A percentile compares a stretch with the other conserved stretches of the same genome.
phyloP scores from a whole-genome alignment of 1,140 invertebrate genomes.

The Bombus confusus region DNA sequence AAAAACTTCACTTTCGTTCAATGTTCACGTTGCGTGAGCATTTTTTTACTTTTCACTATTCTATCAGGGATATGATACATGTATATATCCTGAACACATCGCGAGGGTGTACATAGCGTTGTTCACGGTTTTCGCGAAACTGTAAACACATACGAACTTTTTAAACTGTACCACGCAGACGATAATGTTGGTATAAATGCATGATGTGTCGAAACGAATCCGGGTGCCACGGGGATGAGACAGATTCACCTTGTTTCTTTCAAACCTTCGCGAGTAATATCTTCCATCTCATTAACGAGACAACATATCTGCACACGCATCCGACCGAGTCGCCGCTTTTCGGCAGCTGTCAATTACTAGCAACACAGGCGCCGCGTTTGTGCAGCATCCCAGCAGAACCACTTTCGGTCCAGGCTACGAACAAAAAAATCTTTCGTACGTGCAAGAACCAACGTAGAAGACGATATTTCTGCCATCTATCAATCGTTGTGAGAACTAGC shows the following conservation, averaged over 20 bases:
- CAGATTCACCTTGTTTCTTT: not conserved
- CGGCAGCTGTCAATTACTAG: slow-evolving; percentile 78
- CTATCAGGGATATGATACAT: not conserved
- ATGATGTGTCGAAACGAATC: slow-evolving; percentile 3
- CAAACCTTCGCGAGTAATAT: not conserved
- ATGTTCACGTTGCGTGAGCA: slow-evolving; percentile 11
- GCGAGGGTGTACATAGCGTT: slow-evolving; percentile 7
- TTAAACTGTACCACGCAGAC: slow-evolving; percentile 43
- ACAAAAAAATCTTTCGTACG: slow-evolving; percentile 44
- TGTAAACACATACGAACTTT: slow-evolving; percentile 60
- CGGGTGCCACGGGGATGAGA: not conserved
- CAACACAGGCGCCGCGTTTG: slow-evolving; percentile 67
- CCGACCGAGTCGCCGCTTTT: slow-evolving; percentile 69
- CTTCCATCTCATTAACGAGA: not conserved
- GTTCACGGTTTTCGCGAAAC: slow-evolving; percentile 35
- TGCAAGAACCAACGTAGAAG: slow-evolving; percentile 10
- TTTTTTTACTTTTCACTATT: slow-evolving; percentile 12
- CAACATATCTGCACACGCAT: slow-evolving; percentile 18
- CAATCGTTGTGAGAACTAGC: not conserved
- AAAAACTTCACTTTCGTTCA: slow-evolving; percentile 42
- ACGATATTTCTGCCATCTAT: slow-evolving; percentile 14
- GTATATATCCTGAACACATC: not conserved
- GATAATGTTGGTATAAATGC: slow-evolving; percentile 22
- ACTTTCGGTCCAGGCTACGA: slow-evolving; percentile 65
- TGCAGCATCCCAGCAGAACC: slow-evolving; percentile 71